Base-by-base conservation (phyloP, 2,888 invertebrate genomes). In the Zygaena filipendulae region DNA sequence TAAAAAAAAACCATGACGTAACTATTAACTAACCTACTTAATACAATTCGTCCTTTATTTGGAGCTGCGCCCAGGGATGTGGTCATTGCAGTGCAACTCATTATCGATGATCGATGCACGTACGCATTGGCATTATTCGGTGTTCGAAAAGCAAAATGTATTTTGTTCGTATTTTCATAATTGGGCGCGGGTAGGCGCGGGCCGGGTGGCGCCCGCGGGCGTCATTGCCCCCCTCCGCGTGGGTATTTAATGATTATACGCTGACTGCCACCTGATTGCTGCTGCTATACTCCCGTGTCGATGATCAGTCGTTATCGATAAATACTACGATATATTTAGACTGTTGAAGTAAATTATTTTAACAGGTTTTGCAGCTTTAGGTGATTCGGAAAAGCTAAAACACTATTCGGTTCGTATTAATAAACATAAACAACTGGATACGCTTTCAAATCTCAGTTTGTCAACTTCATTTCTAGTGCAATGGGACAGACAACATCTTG, bases 171-270 rank as follows among this genome's bases (percentile, higher is more conserved):
- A 77, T 77, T 79, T 77, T 77, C 75, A 75, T 77, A 77, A 77
- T 77, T 79, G 75, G 75, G 70, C 60, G 67, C 56, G 62, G 59
- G 67, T 41, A 51, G 50, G 40, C 39, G 39, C 41, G 50, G 46
- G 36, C 33, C 24, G 45, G 45, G 42, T 35, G 47, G 36, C 37
- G 52, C 61, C 71, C 68, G 63, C 62, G 63, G 68, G 72, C 70
- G 63, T 67, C 67, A 68, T 68, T 61, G 61, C 66, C 50, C 68
- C 72, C 71, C 68, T 53, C 52, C 59, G 70, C 69, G 69, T 66
- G 75, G 74, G 75, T 75, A 77, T 77, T 77, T 77, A 80, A 79
- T 77, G 79, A 75, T 79, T 77, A 74, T 72, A 70, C 71, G 81
- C 69, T 77, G 79, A 75, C 77, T 72, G 69, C 75, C 70, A 72